Percentiles rank a stretch among this genome's conserved stretches.
Conservation (phyloP, 1,140 invertebrate species). For the Pseudomyrmex cubaensis region DNA sequence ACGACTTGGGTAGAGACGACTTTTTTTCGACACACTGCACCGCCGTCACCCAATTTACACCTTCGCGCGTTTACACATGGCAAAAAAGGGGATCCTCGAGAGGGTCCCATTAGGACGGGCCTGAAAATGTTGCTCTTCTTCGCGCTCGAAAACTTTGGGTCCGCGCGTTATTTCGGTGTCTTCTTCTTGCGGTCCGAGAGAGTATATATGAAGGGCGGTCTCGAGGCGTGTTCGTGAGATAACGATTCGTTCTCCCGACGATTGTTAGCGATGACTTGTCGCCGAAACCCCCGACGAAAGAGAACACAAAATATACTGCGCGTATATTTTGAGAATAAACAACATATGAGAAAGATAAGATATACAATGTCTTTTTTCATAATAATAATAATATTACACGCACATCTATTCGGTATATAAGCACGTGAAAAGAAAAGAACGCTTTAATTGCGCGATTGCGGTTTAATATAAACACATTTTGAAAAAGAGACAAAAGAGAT, state of each 20-base stretch:
- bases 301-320: not conserved
- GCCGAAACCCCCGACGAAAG: slow-evolving; percentile 18
- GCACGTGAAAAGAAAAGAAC: too few relatives aligned
- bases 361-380: too few relatives aligned
- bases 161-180: slow-evolving; percentile 47
- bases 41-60: slow-evolving; percentile 54
- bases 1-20: not conserved
- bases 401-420: too few relatives aligned
- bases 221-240: not conserved
- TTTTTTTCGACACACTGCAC: not conserved
- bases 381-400: too few relatives aligned
- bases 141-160: not conserved
- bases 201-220: slow-evolving; percentile 46
- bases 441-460: too few relatives aligned
- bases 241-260: slow-evolving; percentile 31
- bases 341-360: not conserved
- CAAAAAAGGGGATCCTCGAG: slow-evolving; percentile 33
- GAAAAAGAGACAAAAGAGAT: too few relatives aligned
- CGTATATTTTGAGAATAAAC: slow-evolving; percentile 21
- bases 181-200: slow-evolving; percentile 28
- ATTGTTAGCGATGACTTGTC: slow-evolving; percentile 43
- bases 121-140: slow-evolving; percentile 62
- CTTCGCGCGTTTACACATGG: slow-evolving; percentile 20
- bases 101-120: slow-evolving; percentile 33
- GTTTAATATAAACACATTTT: too few relatives aligned